Evolutionary conservation across 1,140 invertebrate species (phyloP).

Genomic region (Pseudomyrmex pallidus): DNA sequence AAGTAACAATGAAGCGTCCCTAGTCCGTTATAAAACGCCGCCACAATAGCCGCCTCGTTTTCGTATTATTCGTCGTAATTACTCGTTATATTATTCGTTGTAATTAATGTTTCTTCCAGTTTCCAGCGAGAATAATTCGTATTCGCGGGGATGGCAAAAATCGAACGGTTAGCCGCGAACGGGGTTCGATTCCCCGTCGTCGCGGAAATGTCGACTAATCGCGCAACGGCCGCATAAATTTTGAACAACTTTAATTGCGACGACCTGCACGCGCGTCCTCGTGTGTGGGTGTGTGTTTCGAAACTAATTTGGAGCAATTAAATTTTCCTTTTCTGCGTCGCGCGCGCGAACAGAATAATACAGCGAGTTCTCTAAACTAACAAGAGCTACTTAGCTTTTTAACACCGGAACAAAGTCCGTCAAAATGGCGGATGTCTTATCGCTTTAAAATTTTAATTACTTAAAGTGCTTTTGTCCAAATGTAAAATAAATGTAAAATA

Average conservation of each 20-base stretch:
- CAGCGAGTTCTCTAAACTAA: no score
- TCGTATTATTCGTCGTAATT: conserved; percentile 40
- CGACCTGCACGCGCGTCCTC: conserved; percentile 2
- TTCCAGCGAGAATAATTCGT: conserved; percentile 41
- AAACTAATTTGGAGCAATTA: conserved; percentile 14
- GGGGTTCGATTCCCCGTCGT: background rate
- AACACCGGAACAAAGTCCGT: no score
- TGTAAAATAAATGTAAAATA: no score
- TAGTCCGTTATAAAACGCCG: background rate
- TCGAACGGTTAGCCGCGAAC: conserved; percentile 24
- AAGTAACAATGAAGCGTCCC: conserved; percentile 44
- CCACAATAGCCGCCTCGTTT: conserved; percentile 9
- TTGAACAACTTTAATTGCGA: conserved; percentile 43
- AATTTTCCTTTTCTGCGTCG: conserved; percentile 3
- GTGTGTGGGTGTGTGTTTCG: no score
- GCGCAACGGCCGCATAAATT: conserved; percentile 40
- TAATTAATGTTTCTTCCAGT: conserved; percentile 33
- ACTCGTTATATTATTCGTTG: conserved; percentile 16
- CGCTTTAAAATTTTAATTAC: no score
- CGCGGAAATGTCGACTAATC: conserved; percentile 4
- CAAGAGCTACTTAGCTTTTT: no score
- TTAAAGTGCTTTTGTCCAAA: no score
- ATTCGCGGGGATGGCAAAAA: conserved; percentile 40
- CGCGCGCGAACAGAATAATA: background rate
- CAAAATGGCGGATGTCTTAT: no score